phyloP scores from a whole-genome alignment of 2,113 vertebrate genomes.

The Syrrhaptes paradoxus region DNA sequence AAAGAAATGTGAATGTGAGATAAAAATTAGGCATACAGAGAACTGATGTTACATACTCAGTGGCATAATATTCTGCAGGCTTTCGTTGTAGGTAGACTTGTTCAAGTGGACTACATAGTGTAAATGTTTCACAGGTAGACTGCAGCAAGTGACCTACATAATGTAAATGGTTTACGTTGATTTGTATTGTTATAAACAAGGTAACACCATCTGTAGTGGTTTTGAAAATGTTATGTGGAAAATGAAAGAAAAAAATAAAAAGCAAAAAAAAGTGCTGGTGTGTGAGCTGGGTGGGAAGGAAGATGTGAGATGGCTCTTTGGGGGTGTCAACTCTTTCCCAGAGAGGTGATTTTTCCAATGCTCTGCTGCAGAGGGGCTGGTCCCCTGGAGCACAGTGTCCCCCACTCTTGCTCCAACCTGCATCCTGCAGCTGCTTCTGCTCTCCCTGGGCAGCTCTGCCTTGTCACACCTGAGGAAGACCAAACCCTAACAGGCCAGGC shows the following conservation, averaged over 20 bases:
- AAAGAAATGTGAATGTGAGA: neutral
- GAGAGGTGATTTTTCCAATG: accelerated
- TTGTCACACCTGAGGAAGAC: neutral
- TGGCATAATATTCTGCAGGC: neutral
- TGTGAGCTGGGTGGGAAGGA: neutral
- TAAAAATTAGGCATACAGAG: neutral
- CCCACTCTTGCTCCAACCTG: neutral
- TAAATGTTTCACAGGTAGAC: neutral
- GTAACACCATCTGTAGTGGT: neutral
- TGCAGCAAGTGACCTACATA: neutral
- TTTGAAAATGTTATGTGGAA: neutral
- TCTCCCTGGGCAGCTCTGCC: accelerated
- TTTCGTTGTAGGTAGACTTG: neutral
- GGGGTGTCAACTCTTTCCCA: neutral
- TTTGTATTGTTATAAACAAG: neutral
- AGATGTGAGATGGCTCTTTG: neutral
- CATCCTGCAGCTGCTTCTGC: neutral
- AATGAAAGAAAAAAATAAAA: neutral
- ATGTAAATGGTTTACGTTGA: neutral
- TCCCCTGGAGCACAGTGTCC: neutral
- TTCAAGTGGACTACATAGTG: neutral
- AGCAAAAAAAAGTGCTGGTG: neutral
- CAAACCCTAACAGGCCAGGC: neutral
- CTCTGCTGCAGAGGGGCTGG: neutral
- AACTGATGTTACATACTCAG: neutral